A percentile compares a stretch with the other conserved stretches of the same genome.
Evolutionary conservation across 2,797 vertebrate genomes (phyloP).

Genomic region (Coluber constrictor): DNA sequence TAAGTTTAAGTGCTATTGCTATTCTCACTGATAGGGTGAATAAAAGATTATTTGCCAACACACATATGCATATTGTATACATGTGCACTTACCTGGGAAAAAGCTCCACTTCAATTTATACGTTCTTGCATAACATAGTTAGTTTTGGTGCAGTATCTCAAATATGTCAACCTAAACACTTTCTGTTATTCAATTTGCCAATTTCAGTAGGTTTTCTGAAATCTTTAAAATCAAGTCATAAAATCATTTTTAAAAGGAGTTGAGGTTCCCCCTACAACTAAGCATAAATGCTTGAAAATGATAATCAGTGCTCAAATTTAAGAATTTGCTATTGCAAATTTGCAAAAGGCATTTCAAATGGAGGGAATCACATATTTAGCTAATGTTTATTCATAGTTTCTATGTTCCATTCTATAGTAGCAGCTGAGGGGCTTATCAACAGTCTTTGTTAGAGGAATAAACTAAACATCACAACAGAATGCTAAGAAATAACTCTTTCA

Average conservation of each 20-base stretch:
- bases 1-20: too few relatives aligned
- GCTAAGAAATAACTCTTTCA: constrained; percentile 17
- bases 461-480: neutral
- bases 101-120: neutral
- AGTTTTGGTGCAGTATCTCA: neutral
- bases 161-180: neutral
- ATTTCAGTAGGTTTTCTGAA: neutral
- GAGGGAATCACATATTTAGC: neutral
- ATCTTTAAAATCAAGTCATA: neutral
- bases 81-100: neutral
- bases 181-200: neutral
- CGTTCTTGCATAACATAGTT: neutral
- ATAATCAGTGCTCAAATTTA: neutral
- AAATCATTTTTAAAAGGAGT: neutral
- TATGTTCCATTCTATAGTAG: constrained; percentile 6
- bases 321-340: neutral
- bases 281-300: neutral
- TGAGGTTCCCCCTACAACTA: neutral
- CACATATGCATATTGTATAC: neutral
- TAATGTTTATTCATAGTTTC: neutral
- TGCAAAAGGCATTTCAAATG: accelerated
- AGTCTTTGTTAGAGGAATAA: neutral
- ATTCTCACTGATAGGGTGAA: neutral
- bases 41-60: neutral
- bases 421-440: constrained; percentile 7